Evolutionary conservation across 2,888 invertebrate genomes (phyloP).

Genomic region (Ischnus inquisitorius): DNA sequence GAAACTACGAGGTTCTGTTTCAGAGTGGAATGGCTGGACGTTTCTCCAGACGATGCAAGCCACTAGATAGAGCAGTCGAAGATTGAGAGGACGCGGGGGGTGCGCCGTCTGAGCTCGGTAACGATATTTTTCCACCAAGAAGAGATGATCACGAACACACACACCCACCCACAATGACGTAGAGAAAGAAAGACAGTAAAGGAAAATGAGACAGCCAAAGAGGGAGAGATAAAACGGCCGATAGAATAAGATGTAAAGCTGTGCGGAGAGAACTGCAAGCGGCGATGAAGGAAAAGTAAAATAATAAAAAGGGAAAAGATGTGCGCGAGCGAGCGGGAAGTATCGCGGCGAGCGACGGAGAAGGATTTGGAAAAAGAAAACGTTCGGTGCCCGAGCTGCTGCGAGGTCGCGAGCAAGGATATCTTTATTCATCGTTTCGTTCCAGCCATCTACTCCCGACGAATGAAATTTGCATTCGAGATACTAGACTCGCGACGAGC

Average conservation of each 20-base stretch:
- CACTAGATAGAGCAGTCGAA: slow-evolving; percentile 2
- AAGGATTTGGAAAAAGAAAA: slow-evolving; percentile 54
- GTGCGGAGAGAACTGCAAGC: slow-evolving; percentile 14
- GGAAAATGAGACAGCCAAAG: neutral
- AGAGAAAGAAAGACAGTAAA: neutral
- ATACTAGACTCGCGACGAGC: slow-evolving; percentile 63
- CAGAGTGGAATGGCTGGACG: neutral
- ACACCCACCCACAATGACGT: neutral
- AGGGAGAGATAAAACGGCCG: neutral
- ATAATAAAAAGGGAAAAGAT: slow-evolving; percentile 2
- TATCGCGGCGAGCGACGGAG: slow-evolving; percentile 41
- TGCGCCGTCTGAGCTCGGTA: neutral
- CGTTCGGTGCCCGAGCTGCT: slow-evolving; percentile 17
- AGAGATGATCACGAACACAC: neutral
- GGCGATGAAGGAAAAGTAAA: neutral
- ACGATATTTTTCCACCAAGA: neutral
- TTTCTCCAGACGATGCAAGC: slow-evolving; percentile 3
- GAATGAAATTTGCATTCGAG: slow-evolving; percentile 73
- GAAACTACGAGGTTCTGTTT: neutral
- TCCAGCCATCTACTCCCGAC: slow-evolving; percentile 69
- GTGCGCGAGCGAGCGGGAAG: slow-evolving; percentile 43
- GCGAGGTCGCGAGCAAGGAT: slow-evolving; percentile 45
- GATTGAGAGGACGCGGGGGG: neutral
- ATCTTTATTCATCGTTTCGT: slow-evolving; percentile 74
- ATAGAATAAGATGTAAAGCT: slow-evolving; percentile 9